Evolutionary conservation across 2,888 invertebrate genomes (phyloP), one percentile per base, ranked within the genome.

Genomic region (Lasioglossum lativentre): DNA sequence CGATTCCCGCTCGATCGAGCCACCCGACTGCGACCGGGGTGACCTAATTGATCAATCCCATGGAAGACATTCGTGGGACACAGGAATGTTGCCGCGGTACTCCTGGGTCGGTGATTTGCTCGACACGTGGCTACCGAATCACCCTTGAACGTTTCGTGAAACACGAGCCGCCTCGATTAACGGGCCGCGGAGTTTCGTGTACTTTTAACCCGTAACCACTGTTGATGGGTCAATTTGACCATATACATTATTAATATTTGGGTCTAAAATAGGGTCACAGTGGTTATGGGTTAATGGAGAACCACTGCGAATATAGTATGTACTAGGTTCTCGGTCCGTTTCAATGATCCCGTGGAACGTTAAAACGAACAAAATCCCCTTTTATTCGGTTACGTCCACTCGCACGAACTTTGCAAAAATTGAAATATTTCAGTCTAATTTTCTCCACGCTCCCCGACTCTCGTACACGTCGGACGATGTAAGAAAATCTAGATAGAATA

Each of bases 41-140:
- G 68, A 68, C 68, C 68, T 38, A 38, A 38, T 66, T 66, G 66
- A 66, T 34, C 66, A 8, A 19, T 34, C 66, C 66, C 19, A 66
- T 34, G 66, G 66, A 66, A 66, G 34, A 66, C 66, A 34, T 34
- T 66, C 34, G 19, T 34, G 66, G 19, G 19, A 66, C 34, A 19
- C 16, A 8, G 66, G 59, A 59, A 59, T 59, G 59, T 2, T 27
- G 59, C 59, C 23, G 3, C 4, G 59, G 59, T 14, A 27, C 14
- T 27, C 27, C 4, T 59, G 59, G 23, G 23, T 23, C 23, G 52
- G 23, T 52, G 59, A 59, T 59, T 59, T 59, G 2, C 27, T 16
- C 5, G 27, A 59, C 59, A 27, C 59, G 59, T 59, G 59, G 59
- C 59, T 14, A 27, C 59, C 5, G 27, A 27, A 59, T 59, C 59